phyloP scores from a whole-genome alignment of 2,888 invertebrate species.

The Epistrophe grossulariae region DNA sequence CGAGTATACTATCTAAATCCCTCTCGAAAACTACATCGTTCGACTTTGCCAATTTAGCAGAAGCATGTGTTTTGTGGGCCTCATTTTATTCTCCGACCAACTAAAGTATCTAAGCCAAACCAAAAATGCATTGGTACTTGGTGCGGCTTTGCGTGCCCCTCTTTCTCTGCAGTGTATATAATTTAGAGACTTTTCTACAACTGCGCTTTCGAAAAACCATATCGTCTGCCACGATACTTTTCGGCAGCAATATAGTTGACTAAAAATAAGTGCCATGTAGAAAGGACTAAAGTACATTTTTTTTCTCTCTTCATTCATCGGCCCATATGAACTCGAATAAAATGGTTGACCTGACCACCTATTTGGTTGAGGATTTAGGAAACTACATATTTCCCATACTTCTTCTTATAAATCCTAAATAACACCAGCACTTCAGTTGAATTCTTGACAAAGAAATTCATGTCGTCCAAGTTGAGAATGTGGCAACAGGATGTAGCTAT shows the following conservation, averaged over 20 bases:
- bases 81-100: neutral
- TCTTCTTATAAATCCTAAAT: constrained; percentile 17
- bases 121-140: constrained; percentile 55
- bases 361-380: constrained; percentile 3
- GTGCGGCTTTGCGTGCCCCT: constrained; percentile 62
- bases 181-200: constrained; percentile 48
- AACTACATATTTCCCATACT: neutral
- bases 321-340: constrained; percentile 2
- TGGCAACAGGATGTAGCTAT: constrained; percentile 52
- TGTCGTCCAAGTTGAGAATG: constrained; percentile 58
- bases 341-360: constrained; percentile 44
- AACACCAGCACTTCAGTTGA: constrained; percentile 20
- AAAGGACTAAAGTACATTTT: neutral
- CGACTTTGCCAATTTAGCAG: constrained; percentile 31
- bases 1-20: neutral
- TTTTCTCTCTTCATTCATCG: constrained; percentile 18
- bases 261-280: constrained; percentile 58
- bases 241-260: constrained; percentile 44
- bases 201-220: constrained; percentile 1
- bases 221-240: constrained; percentile 37
- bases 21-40: constrained; percentile 22
- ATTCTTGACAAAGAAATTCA: constrained; percentile 48
- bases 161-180: constrained; percentile 1
- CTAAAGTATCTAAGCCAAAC: constrained; percentile 30
- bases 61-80: constrained; percentile 34